Evolutionary conservation across 2,113 vertebrate species (phyloP).

Genomic region (Parus major): DNA sequence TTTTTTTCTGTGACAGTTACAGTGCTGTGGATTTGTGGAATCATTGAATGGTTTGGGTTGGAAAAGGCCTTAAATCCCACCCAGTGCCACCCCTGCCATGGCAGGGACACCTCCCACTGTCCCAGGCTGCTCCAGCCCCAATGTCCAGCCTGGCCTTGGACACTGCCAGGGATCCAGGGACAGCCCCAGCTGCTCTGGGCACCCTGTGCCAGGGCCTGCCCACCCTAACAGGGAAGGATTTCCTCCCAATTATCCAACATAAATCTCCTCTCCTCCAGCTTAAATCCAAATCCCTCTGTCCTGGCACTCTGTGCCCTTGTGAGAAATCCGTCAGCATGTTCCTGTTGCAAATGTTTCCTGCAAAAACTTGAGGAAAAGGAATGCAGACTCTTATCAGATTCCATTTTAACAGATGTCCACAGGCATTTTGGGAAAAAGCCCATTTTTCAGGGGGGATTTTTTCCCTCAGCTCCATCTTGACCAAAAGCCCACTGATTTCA

Average conservation of each 20-base stretch:
- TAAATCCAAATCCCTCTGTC: not conserved
- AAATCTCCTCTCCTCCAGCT: not conserved
- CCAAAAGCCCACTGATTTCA: not conserved
- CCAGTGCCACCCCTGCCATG: rapidly evolving
- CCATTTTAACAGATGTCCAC: not conserved
- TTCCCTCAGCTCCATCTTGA: not conserved
- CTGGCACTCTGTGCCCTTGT: not conserved
- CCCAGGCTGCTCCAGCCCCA: not conserved
- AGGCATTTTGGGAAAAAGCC: not conserved
- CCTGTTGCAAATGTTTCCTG: not conserved
- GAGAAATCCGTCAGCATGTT: not conserved
- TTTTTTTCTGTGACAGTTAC: not conserved
- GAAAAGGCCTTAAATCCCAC: rapidly evolving
- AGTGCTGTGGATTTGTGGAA: not conserved
- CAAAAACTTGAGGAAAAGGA: not conserved
- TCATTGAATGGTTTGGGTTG: not conserved
- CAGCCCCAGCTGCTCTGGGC: not conserved
- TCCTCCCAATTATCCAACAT: not conserved
- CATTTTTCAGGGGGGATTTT: not conserved
- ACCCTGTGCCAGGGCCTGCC: not conserved
- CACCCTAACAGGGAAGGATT: rapidly evolving
- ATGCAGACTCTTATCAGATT: not conserved
- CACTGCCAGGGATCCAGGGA: not conserved
- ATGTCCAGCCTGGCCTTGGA: rapidly evolving
- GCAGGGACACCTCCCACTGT: not conserved